Evolutionary conservation across 1,140 invertebrate species (phyloP).

Genomic region (Lucilia sericata): DNA sequence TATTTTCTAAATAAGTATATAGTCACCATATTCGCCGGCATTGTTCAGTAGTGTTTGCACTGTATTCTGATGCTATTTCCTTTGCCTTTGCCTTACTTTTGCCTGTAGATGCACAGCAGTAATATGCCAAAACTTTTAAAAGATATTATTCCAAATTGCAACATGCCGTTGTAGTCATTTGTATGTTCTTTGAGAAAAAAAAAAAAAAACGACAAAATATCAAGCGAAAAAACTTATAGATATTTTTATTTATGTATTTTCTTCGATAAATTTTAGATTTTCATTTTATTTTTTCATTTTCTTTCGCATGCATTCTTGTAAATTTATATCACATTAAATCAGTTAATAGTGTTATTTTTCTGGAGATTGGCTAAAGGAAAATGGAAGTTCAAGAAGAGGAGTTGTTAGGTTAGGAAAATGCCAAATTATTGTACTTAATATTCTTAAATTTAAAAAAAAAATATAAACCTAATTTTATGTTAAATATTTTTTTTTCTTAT

Average conservation of each 20-base stretch:
- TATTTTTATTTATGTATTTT: constrained; percentile 23
- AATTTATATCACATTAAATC: constrained; percentile 24
- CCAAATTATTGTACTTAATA: too few relatives aligned
- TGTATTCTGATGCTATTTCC: neutral
- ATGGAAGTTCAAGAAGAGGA: neutral
- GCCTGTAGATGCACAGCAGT: constrained; percentile 4
- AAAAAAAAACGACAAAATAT: neutral
- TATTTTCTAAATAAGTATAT: neutral
- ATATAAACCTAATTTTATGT: too few relatives aligned
- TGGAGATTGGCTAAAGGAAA: neutral
- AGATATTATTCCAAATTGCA: constrained; percentile 15
- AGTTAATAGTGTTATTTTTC: constrained; percentile 7
- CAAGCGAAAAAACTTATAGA: neutral
- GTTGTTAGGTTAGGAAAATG: neutral
- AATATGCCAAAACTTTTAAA: constrained; percentile 18
- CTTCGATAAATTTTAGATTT: constrained; percentile 4
- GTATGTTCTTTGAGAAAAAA: neutral
- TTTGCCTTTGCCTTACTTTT: neutral
- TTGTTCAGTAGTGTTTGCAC: neutral
- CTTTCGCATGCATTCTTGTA: neutral
- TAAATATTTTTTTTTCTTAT: too few relatives aligned
- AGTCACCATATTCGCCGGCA: neutral
- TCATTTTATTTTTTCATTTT: neutral
- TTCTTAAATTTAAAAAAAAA: too few relatives aligned
- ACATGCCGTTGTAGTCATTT: constrained; percentile 24